phyloP scores from a whole-genome alignment of 23 tunicate genomes.

The Ciona savignyi region DNA sequence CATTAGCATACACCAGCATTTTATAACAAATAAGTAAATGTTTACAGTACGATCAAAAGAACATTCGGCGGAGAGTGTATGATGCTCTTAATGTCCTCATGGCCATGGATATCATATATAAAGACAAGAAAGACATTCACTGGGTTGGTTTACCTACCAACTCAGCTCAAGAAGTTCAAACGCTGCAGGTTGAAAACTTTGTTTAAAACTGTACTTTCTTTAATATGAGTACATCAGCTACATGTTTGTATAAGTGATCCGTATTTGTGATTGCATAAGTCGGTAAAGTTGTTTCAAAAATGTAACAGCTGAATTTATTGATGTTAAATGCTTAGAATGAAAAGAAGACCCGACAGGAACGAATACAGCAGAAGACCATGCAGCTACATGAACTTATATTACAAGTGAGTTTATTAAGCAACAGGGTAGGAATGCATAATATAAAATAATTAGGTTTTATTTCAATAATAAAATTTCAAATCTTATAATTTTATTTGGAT shows the following conservation, averaged over 20 bases:
- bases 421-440: neutral
- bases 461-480: too few species aligned
- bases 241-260: too few species aligned
- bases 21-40: too few species aligned
- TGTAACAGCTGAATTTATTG: too few species aligned
- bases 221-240: too few species aligned
- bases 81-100: slow-evolving; percentile 98
- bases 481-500: too few species aligned
- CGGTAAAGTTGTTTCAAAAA: too few species aligned
- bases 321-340: slow-evolving; percentile 40
- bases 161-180: slow-evolving; percentile 80
- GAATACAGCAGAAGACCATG: slow-evolving; percentile 76
- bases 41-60: slow-evolving; percentile 96
- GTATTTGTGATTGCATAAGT: too few species aligned
- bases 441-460: too few species aligned
- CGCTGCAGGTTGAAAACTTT: slow-evolving; percentile 92
- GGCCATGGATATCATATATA: slow-evolving; percentile 99
- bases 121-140: slow-evolving; percentile 96
- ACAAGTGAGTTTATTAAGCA: slow-evolving; percentile 37
- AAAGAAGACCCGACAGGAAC: slow-evolving; percentile 58
- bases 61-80: slow-evolving; percentile 90
- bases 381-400: slow-evolving; percentile 83
- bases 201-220: neutral
- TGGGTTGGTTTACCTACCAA: slow-evolving; percentile 98
- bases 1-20: too few species aligned